These are phyloP conservation scores for Puffinus mauretanicus DNA, from an alignment of 2,113 vertebrate genomes.

Conservation along the genomic window DNA sequence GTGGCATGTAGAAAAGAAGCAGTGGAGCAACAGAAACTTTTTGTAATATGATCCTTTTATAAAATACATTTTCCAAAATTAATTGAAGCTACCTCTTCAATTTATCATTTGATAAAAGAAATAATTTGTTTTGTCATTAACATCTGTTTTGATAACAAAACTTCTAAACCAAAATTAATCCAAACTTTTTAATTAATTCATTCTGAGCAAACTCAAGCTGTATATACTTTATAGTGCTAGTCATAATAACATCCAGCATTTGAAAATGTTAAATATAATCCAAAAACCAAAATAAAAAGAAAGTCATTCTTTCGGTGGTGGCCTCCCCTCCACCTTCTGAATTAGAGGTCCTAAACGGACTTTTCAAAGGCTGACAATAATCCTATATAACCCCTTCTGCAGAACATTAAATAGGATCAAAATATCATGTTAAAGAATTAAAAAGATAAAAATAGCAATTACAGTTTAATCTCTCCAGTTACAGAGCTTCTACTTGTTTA, in stretches of 20 bases:
- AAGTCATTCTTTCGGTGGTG: not conserved
- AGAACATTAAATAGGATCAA: constrained; percentile 31
- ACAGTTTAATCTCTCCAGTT: constrained; percentile 13
- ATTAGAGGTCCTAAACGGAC: not conserved
- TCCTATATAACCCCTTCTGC: not conserved
- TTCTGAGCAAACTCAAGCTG: not conserved
- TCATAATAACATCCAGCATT: not conserved
- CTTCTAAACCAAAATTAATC: not conserved
- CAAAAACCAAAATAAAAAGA: constrained; percentile 6
- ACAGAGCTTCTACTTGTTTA: constrained; percentile 4
- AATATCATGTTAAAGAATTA: constrained; percentile 1
- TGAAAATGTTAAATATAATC: constrained; percentile 3
- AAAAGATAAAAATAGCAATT: constrained; percentile 31
- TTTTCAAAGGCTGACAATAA: constrained; percentile 38
- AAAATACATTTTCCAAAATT: not conserved
- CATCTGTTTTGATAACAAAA: not conserved
- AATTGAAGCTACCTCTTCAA: not conserved
- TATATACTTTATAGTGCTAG: not conserved
- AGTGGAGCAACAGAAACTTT: not conserved
- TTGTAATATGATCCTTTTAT: not conserved
- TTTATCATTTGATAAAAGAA: not conserved
- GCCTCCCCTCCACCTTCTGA: not conserved
- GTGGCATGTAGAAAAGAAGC: not conserved
- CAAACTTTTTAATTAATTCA: not conserved
- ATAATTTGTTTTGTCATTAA: not conserved